Evolutionary conservation across 2,797 vertebrate species (phyloP), one percentile per base, ranked within the genome.

Genomic region (Onychomys torridus): DNA sequence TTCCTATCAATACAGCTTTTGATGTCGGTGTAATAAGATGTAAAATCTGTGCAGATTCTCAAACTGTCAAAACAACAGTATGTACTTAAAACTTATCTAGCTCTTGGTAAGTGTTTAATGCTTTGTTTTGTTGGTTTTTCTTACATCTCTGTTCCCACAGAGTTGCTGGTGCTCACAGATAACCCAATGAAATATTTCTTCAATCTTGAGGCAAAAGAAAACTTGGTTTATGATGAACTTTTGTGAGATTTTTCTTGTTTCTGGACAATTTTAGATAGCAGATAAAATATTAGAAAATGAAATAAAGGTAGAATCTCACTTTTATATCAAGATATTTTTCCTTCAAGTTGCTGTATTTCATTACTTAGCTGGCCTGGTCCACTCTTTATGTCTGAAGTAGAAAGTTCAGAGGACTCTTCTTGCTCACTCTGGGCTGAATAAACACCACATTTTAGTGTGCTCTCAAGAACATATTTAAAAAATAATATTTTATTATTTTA

Each of bases 1-100:
- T 97, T 96, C 93, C 96, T 97, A 98, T 97, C 97, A 98, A 97
- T 98, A 96, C 96, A 96, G 97, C 96, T 97, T 98, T 98, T 98
- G 97, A 97, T 98, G 97, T 97, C 95, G 98, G 89, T 97, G 93
- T 97, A 98, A 97, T 97, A 98, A 98, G 97, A 97, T 96, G 97
- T 96, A 97, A 98, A 98, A 98, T 98, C 97, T 97, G 97, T 96
- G 95, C 96, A 97, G 96, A 98, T 98, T 98, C 97, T 97, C 91
- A 96, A 97, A 98, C 96, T 98, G 98, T 98, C 98, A 98, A 96
- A 97, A 98, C 97, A 97, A 98, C 96, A 98, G 97, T 98, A 97
- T 95, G 96, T 93, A 97, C 97, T 98, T 98, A 97, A 97, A 97
- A 98, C 95, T 98, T 97, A 97, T 97, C 96, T 98, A 96, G 95